phyloP scores from a whole-genome alignment of 2,113 vertebrate genomes.

The human (Homo sapiens) region GRCh38 chr18:68048001-68048500 shows the following conservation, averaged over 20 bases:
- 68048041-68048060: neutral
- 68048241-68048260: neutral
- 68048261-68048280: neutral
- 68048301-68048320: neutral
- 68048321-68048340: neutral
- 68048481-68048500: slow-evolving; percentile 27
- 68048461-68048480: neutral
- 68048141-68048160: neutral
- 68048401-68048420: slow-evolving; percentile 11
- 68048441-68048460: neutral
- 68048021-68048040: neutral
- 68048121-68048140: neutral
- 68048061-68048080: accelerated
- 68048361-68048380: neutral
- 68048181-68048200: neutral
- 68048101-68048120: accelerated
- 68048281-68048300: neutral
- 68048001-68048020: neutral
- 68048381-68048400: neutral
- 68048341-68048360: neutral
- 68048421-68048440: neutral
- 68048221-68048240: neutral
- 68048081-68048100: neutral
- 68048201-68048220: neutral
- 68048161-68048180: neutral